Evolutionary conservation across 2,797 vertebrate species (phyloP), one percentile per base, ranked within the genome.

Genomic region (Pterois miles): DNA sequence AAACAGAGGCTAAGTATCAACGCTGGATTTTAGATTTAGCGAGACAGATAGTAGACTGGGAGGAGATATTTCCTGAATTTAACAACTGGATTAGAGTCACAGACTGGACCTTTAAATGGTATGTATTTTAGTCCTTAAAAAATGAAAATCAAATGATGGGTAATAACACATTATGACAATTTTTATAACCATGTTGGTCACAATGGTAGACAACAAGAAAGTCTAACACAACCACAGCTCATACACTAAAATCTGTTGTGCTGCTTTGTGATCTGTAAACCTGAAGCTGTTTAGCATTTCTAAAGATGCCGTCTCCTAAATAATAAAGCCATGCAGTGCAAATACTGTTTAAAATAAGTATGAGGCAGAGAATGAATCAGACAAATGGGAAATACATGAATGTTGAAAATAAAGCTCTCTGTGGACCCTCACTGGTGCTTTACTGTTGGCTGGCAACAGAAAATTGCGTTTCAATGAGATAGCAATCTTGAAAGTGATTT

Each of bases 401-500:
- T 59, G 8, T 52, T 50, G 8, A 52, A 72, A 60, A 59, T 3
- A 23, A n/a, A 70, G 50, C 54, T 62, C 29, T 64, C 48, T 5
- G 1, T 33, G 20, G 52, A 74, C n/a, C 29, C 20, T 60, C 20
- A 20, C 36, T n/a, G 57, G 13, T 5, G 72, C 34, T 60, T 62
- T 13, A n/a, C 58, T 50, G 34, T 43, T 65, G 65, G 22, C 46
- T 65, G 22, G 56, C 52, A 38, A 59, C 22, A 20, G 52, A 23
- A 38, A 29, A 73, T 7, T 27, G 46, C 8, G 6, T 62, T 74
- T 40, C 16, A 46, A 50, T 52, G 40, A 54, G 38, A 81, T 18
- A 13, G 60, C 38, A 73, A 77, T 71, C 66, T 74, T 52, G 14
- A 58, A 68, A 81, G 62, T 62, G 52, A 86, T 60, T 85, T 76